Base-by-base conservation (phyloP, 2,797 vertebrate species). In the Natrix natrix region DNA sequence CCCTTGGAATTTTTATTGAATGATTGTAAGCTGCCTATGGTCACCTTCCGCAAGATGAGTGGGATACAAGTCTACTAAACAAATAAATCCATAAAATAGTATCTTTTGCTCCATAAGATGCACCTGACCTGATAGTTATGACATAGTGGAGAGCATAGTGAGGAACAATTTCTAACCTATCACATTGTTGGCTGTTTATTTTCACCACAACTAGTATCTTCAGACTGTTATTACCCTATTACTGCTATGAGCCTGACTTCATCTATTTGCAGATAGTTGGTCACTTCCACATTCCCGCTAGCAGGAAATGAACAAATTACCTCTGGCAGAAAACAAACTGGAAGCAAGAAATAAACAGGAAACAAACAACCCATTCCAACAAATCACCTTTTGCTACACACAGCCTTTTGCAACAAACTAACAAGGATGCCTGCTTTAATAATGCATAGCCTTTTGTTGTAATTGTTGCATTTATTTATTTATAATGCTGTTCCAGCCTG, bases 401-500 rank as follows among this genome's bases (percentile, higher is more conserved):
- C 92, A 90, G 10, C 94, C 93, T 55, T 89, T 56, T 78, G 89
- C 12, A 93, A 48, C 37, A 52, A 92, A 93, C 86, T 94, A 95
- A 88, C 87, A 91, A 93, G 55, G 87, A 59, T 86, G 26, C 63
- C 74, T 60, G 92, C 94, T 96, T n/a, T 91, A 93, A 87, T 96
- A 94, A 94, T 93, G 14, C 59, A 92, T 90, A 89, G 92, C 24
- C 0, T 61, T 92, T 90, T 94, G 95, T 95, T 95, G 7, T 74
- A 37, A 13, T 74, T 37, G 32, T 78, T 43, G 10, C 20, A 48
- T 78, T 78, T 24, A 83, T 48, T 83, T 74, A 93, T 95, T 96
- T 94, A 7, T 86, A 66, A 95, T 96, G 94, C 93, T 94, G 91
- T 57, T 91, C 5, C 94, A 93, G 92, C 89, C 89, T 22, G n/a